Percentiles rank a stretch among this genome's conserved stretches.
Conservation (phyloP, 2,888 invertebrate genomes). For the Dasysyrphus tricinctus region DNA sequence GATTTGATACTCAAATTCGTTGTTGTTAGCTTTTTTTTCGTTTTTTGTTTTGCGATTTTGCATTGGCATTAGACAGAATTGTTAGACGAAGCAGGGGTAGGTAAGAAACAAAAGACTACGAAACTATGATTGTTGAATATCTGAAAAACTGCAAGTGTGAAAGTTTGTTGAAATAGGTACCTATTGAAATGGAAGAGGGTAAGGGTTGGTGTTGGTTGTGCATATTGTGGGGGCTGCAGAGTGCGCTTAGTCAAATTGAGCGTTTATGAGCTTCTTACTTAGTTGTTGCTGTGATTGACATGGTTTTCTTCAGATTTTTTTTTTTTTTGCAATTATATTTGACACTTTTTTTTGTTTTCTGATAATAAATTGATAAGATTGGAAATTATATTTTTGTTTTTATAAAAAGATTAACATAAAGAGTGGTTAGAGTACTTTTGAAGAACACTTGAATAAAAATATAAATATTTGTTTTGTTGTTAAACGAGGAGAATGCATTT, state of each 20-base stretch:
- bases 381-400: background rate
- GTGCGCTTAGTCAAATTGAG: conserved; percentile 64
- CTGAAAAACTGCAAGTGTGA: conserved; percentile 59
- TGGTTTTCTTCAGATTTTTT: background rate
- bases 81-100: background rate
- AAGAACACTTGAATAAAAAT: conserved; percentile 7
- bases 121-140: conserved; percentile 54
- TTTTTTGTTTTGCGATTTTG: conserved; percentile 24
- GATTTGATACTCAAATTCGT: conserved; percentile 74
- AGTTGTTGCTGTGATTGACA: conserved; percentile 46
- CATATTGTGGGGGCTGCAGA: conserved; percentile 41
- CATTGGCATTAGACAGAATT: conserved; percentile 52
- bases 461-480: conserved; percentile 34
- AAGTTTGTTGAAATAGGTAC: conserved; percentile 43
- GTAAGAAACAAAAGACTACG: background rate
- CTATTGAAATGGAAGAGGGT: conserved; percentile 4
- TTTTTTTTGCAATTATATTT: conserved; percentile 11
- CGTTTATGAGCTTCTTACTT: conserved; percentile 44
- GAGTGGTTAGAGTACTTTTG: background rate
- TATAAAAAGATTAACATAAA: conserved; percentile 11
- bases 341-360: conserved; percentile 19
- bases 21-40: conserved; percentile 36
- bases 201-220: background rate
- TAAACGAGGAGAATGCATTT: conserved; percentile 13
- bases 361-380: conserved; percentile 45